These are phyloP conservation scores for Platyrinchus mystaceus DNA, from an alignment of 2,797 vertebrate genomes.

Conservation along the genomic window DNA sequence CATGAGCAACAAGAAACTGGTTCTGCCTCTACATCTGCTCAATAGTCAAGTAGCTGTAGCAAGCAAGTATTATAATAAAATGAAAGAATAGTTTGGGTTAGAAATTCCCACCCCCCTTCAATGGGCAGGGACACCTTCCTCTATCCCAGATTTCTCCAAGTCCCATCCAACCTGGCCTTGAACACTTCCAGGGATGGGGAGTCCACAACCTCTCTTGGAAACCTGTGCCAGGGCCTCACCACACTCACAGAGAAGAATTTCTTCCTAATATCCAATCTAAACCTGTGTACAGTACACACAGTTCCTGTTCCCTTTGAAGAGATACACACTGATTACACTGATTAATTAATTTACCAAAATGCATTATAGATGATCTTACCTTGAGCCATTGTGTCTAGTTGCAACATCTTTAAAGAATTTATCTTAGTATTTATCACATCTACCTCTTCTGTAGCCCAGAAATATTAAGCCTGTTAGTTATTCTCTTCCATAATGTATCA, in stretches of 20 bases:
- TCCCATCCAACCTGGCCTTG: rapidly evolving
- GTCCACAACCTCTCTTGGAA: not conserved
- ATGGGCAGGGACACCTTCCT: not conserved
- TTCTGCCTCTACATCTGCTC: not conserved
- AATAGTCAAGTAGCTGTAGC: not conserved
- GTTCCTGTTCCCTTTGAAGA: not conserved
- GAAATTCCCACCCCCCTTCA: rapidly evolving
- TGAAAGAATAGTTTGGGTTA: not conserved
- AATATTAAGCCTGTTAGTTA: not conserved
- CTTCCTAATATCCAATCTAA: not conserved
- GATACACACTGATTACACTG: not conserved
- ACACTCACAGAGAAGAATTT: not conserved
- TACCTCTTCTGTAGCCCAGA: not conserved
- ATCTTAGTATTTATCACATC: not conserved
- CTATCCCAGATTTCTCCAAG: rapidly evolving
- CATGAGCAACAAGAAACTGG: not conserved
- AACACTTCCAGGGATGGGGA: not conserved
- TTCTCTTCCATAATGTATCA: not conserved
- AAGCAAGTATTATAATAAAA: not conserved
- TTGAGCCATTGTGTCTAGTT: not conserved
- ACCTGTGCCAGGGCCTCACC: rapidly evolving
- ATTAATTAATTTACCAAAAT: not conserved
- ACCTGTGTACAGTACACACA: not conserved
- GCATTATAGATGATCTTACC: rapidly evolving
- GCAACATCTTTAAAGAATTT: not conserved